Conservation (phyloP, 2,113 vertebrate genomes). For the Narcine bancroftii region DNA sequence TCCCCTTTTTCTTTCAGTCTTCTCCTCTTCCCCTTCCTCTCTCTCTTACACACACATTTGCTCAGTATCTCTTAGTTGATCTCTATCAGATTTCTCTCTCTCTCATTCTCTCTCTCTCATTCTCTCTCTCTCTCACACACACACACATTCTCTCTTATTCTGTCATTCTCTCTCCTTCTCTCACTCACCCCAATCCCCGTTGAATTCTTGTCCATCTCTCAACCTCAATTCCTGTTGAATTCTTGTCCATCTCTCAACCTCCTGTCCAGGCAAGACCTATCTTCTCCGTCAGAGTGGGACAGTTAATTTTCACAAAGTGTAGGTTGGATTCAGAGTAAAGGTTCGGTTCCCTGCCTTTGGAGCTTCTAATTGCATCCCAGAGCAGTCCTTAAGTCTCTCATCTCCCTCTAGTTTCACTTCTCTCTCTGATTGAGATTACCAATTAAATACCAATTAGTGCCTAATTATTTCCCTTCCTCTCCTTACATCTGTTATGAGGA, state of each 20-base stretch:
- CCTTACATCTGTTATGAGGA: slow-evolving; percentile 12
- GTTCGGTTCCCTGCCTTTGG: background rate
- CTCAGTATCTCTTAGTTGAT: background rate
- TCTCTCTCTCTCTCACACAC: background rate
- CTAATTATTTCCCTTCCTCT: slow-evolving; percentile 27
- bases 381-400: background rate
- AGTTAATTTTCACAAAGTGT: background rate
- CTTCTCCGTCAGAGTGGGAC: background rate
- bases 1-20: too few relatives aligned
- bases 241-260: background rate
- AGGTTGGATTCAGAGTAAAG: background rate
- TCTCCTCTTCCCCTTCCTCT: background rate
- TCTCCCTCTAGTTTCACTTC: background rate
- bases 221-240: too few relatives aligned
- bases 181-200: too few relatives aligned
- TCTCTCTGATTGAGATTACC: slow-evolving; percentile 26
- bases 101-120: background rate
- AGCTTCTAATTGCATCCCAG: background rate
- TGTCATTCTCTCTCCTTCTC: background rate
- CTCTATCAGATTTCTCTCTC: background rate
- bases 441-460: slow-evolving; percentile 34
- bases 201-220: background rate
- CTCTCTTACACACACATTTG: background rate
- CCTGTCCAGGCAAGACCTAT: background rate
- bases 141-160: too few relatives aligned